Evolutionary conservation across 2,113 vertebrate genomes (phyloP).

Genomic region (Ardeotis arabs): DNA sequence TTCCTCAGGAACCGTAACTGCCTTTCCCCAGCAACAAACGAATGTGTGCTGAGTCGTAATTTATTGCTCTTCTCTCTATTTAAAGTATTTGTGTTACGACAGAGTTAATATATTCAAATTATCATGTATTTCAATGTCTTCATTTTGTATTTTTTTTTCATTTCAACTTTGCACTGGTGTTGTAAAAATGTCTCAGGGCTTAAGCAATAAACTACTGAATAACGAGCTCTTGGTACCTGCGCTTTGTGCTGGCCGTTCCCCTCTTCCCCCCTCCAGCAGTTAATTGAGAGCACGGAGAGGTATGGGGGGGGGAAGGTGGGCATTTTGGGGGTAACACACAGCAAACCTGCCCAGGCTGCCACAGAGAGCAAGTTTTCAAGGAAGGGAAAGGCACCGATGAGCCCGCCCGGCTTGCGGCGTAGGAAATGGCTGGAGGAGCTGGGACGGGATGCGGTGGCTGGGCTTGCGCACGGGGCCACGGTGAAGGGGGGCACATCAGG

Average conservation of each 20-base stretch:
- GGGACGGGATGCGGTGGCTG: not conserved
- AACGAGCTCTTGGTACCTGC: not conserved
- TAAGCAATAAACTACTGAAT: conserved; percentile 17
- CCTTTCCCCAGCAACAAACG: not conserved
- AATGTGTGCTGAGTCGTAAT: conserved; percentile 44
- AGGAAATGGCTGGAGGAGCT: not conserved
- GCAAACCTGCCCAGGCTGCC: not conserved
- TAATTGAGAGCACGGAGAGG: accelerated
- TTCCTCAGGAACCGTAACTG: not conserved
- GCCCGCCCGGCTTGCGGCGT: accelerated
- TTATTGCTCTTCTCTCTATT: conserved; percentile 75
- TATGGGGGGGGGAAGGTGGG: not conserved
- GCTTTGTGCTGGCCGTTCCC: not conserved
- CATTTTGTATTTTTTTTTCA: not conserved
- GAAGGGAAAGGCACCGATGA: not conserved
- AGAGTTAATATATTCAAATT: conserved; percentile 70
- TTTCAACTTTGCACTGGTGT: conserved; percentile 4
- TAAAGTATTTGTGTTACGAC: conserved; percentile 62
- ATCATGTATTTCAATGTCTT: not conserved
- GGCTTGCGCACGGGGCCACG: accelerated
- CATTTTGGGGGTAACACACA: not conserved
- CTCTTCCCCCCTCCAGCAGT: not conserved
- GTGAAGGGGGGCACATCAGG: accelerated
- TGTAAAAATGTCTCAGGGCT: not conserved
- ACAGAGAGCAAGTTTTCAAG: not conserved